Base-by-base conservation (phyloP, 2,797 vertebrate genomes). In the Sebastiscus tertius region DNA sequence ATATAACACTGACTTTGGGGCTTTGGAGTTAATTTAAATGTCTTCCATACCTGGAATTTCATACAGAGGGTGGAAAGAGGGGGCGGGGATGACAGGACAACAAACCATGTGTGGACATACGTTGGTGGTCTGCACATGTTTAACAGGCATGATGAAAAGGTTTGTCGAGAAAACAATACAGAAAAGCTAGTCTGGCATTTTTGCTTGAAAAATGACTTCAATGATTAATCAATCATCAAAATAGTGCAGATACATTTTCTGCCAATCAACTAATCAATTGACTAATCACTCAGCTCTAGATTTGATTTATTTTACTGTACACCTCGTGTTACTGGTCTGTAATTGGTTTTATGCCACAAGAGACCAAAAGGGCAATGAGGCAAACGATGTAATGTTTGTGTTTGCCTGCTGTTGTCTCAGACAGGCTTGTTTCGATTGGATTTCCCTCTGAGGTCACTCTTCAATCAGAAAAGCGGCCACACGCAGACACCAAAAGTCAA, bases 1-100 rank as follows among this genome's bases (percentile, higher is more conserved):
- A 91, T 88, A 86, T 82, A 92, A 86, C 85, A 20, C 22, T 14
- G 75, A 84, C 77, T 85, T 75, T 72, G 79, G 75, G 72, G 73
- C 54, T 77, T 89, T 75, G 54, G 33, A 68, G 64, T 70, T 75
- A 24, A 88, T 82, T 81, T 77, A 78, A 66, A 66, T 70, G 39
- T 70, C 46, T 68, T 46, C 39, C 75, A 34, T 67, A 26, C 3
- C 36, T 73, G 29, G 42, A 70, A 60, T 27, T 69, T n/a, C 55
- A 62, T 16, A 76, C 8, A 54, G n/a, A 66, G 67, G 10, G 24
- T 56, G 56, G 22, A 72, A 56, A 60, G 27, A 16, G 5, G 10
- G 22, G 8, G 16, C 16, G 5, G 65, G 16, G 20, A 13, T 52
- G 34, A 68, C 27, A 68, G 42, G 70, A 24, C 36, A 60, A 60